These are phyloP conservation scores for Psammodynastes pulverulentus DNA, from an alignment of 2,113 vertebrate genomes.

Conservation along the genomic window DNA sequence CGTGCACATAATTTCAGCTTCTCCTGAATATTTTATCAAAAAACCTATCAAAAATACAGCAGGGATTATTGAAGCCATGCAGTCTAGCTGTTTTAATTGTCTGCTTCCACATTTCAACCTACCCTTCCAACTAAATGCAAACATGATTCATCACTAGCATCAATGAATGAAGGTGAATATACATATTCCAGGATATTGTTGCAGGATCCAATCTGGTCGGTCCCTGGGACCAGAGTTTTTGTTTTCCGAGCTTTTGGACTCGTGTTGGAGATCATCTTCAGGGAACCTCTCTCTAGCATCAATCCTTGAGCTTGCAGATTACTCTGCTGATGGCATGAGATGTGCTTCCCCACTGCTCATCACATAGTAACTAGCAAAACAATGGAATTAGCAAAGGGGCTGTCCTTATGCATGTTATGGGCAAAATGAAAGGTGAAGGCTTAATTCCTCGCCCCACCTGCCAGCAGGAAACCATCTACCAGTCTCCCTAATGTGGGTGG, in stretches of 20 bases:
- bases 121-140: neutral
- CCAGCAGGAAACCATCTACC: neutral
- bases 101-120: neutral
- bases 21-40: neutral
- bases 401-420: neutral
- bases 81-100: neutral
- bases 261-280: too few relatives aligned
- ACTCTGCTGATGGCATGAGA: neutral
- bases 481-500: neutral
- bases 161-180: neutral
- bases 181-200: too few relatives aligned
- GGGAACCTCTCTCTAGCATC: neutral
- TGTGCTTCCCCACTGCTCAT: neutral
- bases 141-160: neutral
- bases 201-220: too few relatives aligned
- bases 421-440: neutral
- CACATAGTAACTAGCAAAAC: neutral
- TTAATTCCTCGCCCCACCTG: neutral
- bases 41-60: neutral
- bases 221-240: too few relatives aligned
- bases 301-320: neutral
- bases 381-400: neutral
- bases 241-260: too few relatives aligned
- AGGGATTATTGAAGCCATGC: neutral
- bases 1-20: neutral